These are phyloP conservation scores for Dascyllus trimaculatus DNA, from an alignment of 2,113 vertebrate genomes.

Conservation along the genomic window DNA sequence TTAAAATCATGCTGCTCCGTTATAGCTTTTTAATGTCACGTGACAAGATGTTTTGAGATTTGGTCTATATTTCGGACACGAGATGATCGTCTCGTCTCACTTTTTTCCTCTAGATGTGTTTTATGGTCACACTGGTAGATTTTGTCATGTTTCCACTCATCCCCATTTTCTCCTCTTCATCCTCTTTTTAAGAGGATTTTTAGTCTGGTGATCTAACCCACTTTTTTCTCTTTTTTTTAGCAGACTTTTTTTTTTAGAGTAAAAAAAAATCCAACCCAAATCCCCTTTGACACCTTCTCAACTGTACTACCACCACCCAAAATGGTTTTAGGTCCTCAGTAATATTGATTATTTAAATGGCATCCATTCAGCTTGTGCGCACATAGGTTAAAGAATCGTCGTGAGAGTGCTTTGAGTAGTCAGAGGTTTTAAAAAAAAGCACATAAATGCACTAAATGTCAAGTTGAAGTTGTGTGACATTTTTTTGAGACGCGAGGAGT, in stretches of 20 bases:
- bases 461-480: slow-evolving; percentile 82
- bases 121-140: slow-evolving; percentile 71
- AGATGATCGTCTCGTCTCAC: slow-evolving; percentile 55
- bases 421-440: slow-evolving; percentile 78
- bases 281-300: slow-evolving; percentile 46
- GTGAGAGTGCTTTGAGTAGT: slow-evolving; percentile 75
- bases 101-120: slow-evolving; percentile 63
- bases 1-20: slow-evolving; percentile 65
- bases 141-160: slow-evolving; percentile 57
- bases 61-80: slow-evolving; percentile 64
- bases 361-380: slow-evolving; percentile 76
- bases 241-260: slow-evolving; percentile 56
- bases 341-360: slow-evolving; percentile 65
- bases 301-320: slow-evolving; percentile 48
- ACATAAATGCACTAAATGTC: slow-evolving; percentile 89
- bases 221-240: slow-evolving; percentile 45
- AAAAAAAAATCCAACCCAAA: slow-evolving; percentile 38
- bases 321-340: slow-evolving; percentile 66
- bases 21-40: slow-evolving; percentile 45
- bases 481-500: slow-evolving; percentile 76
- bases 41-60: slow-evolving; percentile 65
- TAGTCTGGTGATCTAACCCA: slow-evolving; percentile 58
- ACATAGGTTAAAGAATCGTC: slow-evolving; percentile 74
- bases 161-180: slow-evolving; percentile 34
- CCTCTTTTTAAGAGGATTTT: slow-evolving; percentile 50